Evolutionary conservation across 2,113 vertebrate species (phyloP).

Genomic region (Emydura subglobosa): DNA sequence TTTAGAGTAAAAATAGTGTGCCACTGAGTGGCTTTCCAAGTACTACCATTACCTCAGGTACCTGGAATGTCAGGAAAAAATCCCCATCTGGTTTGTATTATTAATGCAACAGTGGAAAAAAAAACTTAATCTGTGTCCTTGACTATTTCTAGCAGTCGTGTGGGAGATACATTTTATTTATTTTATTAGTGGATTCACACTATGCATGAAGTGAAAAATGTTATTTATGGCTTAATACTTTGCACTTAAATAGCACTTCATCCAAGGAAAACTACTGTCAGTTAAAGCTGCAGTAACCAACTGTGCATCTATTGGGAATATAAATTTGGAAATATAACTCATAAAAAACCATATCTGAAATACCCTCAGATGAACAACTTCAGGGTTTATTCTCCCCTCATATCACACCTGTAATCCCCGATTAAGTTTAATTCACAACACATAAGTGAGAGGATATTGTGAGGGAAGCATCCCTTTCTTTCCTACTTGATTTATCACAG

Average conservation of each 20-base stretch:
- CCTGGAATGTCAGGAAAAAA: conserved; percentile 85
- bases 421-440: not conserved
- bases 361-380: conserved; percentile 15
- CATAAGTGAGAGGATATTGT: not conserved
- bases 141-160: conserved; percentile 82
- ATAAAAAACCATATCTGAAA: conserved; percentile 27
- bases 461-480: not conserved
- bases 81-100: conserved; percentile 93
- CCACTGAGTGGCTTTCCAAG: conserved; percentile 76
- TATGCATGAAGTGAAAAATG: conserved; percentile 67
- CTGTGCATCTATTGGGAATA: not conserved
- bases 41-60: conserved; percentile 89
- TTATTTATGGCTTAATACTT: conserved; percentile 39
- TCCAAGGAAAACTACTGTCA: not conserved
- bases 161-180: conserved; percentile 83
- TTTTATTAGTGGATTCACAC: conserved; percentile 80
- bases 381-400: not conserved
- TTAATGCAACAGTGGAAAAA: conserved; percentile 69
- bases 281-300: conserved; percentile 15
- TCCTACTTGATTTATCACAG: not conserved
- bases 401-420: not conserved
- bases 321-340: not conserved
- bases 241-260: conserved; percentile 1
- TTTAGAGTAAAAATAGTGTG: conserved; percentile 75
- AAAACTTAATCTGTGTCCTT: conserved; percentile 75